phyloP scores from a whole-genome alignment of 2,113 vertebrate genomes.

The Falcunculus frontatus region DNA sequence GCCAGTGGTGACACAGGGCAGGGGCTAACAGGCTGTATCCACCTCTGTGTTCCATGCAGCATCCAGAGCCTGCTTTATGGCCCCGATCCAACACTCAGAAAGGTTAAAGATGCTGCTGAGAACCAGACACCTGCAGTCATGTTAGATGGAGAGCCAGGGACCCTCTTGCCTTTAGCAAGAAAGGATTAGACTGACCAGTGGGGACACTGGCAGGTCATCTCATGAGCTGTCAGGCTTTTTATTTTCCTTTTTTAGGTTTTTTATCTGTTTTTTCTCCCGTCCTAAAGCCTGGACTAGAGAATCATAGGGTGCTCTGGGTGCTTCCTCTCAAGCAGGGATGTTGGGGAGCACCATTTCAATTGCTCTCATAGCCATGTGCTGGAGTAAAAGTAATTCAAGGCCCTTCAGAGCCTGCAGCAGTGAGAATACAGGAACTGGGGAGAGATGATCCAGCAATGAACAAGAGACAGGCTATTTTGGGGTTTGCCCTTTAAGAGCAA shows the following conservation, averaged over 20 bases:
- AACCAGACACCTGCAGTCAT: not conserved
- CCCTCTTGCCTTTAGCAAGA: not conserved
- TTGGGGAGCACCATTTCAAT: not conserved
- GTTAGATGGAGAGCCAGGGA: not conserved
- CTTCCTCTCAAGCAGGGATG: not conserved
- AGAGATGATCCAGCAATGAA: not conserved
- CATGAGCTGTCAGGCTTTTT: not conserved
- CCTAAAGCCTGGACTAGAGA: not conserved
- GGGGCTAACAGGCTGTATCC: not conserved
- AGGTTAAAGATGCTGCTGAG: not conserved
- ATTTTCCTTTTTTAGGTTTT: not conserved
- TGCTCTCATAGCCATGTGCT: not conserved
- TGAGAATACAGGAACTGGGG: not conserved
- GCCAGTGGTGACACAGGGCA: not conserved
- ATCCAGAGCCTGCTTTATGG: not conserved
- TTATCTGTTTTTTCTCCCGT: not conserved
- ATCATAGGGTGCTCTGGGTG: not conserved
- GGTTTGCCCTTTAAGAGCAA: not conserved
- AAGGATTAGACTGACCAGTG: not conserved
- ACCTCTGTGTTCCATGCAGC: not conserved
- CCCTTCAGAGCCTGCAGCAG: not conserved
- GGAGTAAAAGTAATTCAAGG: not conserved
- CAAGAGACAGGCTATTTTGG: not conserved
- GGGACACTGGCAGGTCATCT: not conserved
- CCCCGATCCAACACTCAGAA: not conserved